A percentile compares a stretch with the other conserved stretches of the same genome.
These are phyloP conservation scores for Sclerodermus sp. DNA, from an alignment of 2,888 invertebrate species.

Conservation along the genomic window DNA sequence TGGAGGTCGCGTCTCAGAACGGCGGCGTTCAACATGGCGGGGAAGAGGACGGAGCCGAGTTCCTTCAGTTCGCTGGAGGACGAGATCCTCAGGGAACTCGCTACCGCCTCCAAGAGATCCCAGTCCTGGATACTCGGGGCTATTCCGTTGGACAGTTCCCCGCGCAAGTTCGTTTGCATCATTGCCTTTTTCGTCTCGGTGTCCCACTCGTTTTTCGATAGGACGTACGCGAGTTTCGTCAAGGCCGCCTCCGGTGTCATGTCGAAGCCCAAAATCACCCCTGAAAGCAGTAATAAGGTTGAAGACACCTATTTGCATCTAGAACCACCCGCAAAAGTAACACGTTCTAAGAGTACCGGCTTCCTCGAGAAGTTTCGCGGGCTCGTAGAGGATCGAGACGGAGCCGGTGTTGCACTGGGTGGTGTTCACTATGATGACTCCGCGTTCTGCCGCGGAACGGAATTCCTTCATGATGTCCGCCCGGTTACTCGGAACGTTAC, in stretches of 20 bases:
- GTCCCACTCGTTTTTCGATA: conserved; percentile 75
- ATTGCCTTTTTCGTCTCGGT: conserved; percentile 70
- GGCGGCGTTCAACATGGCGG: conserved; percentile 70
- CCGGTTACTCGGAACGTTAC: conserved; percentile 87
- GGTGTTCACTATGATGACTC: conserved; percentile 86
- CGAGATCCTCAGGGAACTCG: conserved; percentile 62
- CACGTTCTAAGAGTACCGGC: conserved; percentile 33
- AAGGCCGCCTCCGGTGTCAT: conserved; percentile 95
- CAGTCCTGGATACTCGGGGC: conserved; percentile 52
- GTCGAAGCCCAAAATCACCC: conserved; percentile 79
- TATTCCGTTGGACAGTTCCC: conserved; percentile 70
- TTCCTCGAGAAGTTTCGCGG: conserved; percentile 65
- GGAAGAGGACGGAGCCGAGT: conserved; percentile 66
- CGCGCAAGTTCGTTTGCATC: conserved; percentile 77
- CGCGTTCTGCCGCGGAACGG: conserved; percentile 70
- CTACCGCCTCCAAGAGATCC: conserved; percentile 65
- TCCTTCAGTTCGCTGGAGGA: conserved; percentile 63
- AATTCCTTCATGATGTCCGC: conserved; percentile 77
- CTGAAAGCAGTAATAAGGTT: conserved; percentile 55
- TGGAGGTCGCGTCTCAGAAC: conserved; percentile 61
- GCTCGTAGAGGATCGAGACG: conserved; percentile 80
- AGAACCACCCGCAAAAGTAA: too few relatives aligned
- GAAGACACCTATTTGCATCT: too few relatives aligned
- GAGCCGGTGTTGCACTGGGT: conserved; percentile 87
- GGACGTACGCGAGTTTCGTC: conserved; percentile 85